Conservation (phyloP, 2,113 vertebrate genomes). For the Oreocharis arfaki region DNA sequence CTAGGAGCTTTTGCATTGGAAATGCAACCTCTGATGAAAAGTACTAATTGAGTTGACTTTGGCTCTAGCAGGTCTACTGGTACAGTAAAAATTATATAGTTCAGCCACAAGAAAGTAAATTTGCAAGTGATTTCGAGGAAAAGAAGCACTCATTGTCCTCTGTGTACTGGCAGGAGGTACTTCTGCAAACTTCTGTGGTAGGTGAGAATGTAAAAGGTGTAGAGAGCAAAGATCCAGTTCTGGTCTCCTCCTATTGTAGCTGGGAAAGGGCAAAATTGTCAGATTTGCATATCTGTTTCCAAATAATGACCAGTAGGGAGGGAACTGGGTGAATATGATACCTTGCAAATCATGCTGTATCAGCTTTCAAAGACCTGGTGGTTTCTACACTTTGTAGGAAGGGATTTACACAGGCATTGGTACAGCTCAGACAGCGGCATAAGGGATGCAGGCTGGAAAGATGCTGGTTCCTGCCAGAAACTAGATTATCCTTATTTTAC, state of each 20-base stretch:
- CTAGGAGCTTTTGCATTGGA: neutral
- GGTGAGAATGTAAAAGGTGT: neutral
- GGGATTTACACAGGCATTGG: neutral
- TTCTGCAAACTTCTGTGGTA: neutral
- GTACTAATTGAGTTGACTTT: neutral
- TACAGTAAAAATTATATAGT: neutral
- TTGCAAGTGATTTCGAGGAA: neutral
- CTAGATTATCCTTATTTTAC: neutral
- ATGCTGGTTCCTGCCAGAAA: neutral
- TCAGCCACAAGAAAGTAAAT: neutral
- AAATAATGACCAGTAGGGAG: neutral
- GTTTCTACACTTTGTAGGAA: neutral
- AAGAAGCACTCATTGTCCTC: neutral
- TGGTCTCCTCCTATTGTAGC: neutral
- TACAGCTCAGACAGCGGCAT: neutral
- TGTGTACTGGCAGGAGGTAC: neutral
- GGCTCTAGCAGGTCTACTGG: neutral
- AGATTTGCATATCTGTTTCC: neutral
- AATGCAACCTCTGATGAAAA: neutral
- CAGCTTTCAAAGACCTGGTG: neutral
- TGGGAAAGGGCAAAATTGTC: neutral
- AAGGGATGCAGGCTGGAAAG: neutral
- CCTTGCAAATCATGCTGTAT: neutral
- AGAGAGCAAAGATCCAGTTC: neutral
- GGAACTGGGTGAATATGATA: neutral